A percentile compares a stretch with the other conserved stretches of the same genome.
Conservation (phyloP, 2,888 invertebrate genomes). For the Lamellibrachia satsuma region DNA sequence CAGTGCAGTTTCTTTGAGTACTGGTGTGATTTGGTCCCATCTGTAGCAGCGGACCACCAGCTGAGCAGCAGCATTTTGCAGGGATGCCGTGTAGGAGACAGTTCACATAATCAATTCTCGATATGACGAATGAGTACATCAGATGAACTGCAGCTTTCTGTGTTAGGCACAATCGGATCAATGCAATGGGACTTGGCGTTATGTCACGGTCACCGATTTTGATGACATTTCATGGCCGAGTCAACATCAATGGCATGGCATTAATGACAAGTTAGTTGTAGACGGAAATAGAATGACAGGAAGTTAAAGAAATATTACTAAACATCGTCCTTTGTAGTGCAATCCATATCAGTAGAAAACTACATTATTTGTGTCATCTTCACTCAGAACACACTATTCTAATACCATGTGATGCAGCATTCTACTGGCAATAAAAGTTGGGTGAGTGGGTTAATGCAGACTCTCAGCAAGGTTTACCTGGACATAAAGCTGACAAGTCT, state of each 20-base stretch:
- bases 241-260: background rate
- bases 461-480: conserved; percentile 44
- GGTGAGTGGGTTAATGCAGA: background rate
- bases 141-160: too few relatives aligned
- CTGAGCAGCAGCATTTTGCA: too few relatives aligned
- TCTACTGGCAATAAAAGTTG: conserved; percentile 5
- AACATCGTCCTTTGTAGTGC: background rate
- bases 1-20: too few relatives aligned
- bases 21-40: too few relatives aligned
- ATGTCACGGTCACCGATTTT: background rate
- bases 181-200: too few relatives aligned
- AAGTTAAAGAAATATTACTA: background rate
- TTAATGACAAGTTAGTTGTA: background rate
- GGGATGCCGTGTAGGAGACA: too few relatives aligned
- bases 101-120: too few relatives aligned
- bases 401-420: background rate
- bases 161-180: too few relatives aligned
- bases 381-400: too few relatives aligned
- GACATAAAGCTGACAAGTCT: conserved; percentile 63
- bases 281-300: background rate
- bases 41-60: too few relatives aligned
- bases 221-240: background rate
- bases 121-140: too few relatives aligned
- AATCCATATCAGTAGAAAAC: background rate
- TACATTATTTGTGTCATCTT: background rate